phyloP scores from a whole-genome alignment of 1,140 invertebrate genomes.

The Carcinoscorpius rotundicauda region DNA sequence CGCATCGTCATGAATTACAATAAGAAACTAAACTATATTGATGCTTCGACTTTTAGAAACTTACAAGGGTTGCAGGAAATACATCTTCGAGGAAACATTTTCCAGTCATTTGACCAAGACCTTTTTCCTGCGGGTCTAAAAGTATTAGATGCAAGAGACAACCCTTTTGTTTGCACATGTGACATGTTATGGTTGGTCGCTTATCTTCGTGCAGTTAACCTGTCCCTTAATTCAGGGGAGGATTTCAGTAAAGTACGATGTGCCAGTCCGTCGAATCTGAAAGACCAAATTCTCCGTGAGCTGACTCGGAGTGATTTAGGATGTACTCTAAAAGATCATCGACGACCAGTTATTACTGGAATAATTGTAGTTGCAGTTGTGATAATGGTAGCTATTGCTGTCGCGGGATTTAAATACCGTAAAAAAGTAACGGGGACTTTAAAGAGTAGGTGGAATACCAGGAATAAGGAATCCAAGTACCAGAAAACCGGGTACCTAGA shows the following conservation, averaged over 20 bases:
- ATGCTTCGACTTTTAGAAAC: slow-evolving; percentile 54
- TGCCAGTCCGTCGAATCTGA: slow-evolving; percentile 50
- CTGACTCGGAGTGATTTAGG: slow-evolving; percentile 60
- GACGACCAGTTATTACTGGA: slow-evolving; percentile 62
- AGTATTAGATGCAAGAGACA: slow-evolving; percentile 48
- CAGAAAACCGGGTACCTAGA: slow-evolving; percentile 69
- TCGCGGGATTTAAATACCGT: slow-evolving; percentile 62
- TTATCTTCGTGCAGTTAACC: slow-evolving; percentile 12
- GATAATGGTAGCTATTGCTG: slow-evolving; percentile 49
- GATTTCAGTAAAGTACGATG: slow-evolving; percentile 45
- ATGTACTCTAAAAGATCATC: slow-evolving; percentile 57
- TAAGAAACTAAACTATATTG: slow-evolving; percentile 32
- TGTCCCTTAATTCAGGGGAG: slow-evolving; percentile 7
- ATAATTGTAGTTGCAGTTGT: slow-evolving; percentile 52
- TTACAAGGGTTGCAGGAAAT: slow-evolving; percentile 58
- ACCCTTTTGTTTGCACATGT: slow-evolving; percentile 75
- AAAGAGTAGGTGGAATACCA: slow-evolving; percentile 50
- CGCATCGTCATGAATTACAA: slow-evolving; percentile 45
- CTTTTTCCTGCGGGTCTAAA: slow-evolving; percentile 22
- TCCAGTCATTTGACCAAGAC: slow-evolving; percentile 16
- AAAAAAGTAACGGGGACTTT: slow-evolving; percentile 42
- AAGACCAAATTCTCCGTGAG: slow-evolving; percentile 50
- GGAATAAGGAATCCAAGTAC: slow-evolving; percentile 69
- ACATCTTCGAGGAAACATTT: slow-evolving; percentile 21
- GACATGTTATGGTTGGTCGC: slow-evolving; percentile 76